Base-by-base conservation (phyloP, 2,797 vertebrate genomes). In the Delichon dasypus region DNA sequence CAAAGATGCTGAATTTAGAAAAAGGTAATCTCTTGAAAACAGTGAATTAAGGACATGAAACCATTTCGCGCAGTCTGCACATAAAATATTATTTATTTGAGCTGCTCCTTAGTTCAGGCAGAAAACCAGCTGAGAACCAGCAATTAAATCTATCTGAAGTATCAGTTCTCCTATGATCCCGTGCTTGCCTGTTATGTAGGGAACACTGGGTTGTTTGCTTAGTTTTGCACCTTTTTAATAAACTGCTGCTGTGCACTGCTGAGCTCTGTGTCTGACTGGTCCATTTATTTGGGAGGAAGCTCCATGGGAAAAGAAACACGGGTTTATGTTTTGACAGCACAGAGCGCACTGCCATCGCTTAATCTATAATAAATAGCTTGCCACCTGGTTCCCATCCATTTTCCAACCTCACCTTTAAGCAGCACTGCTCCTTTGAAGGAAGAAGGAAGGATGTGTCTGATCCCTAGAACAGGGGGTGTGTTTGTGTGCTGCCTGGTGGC, bases 111-210 rank as follows among this genome's bases (percentile, higher is more conserved):
- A 96, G 86, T 87, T 97, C 83, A 83, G 94, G 95, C 67, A 96
- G 92, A 90, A 94, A 96, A 94, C 93, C 93, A 96, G 88, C 91
- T 91, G 92, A 96, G 93, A 97, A 92, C 32, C 66, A 92, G 94
- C 97, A 97, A 97, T 97, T 97, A 97, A 96, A 96, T 79, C 78
- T 78, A 96, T 67, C 85, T 96, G 90, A 97, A 91, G 40, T 84
- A 92, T 82, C 78, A 96, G 95, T 94, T 96, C 85, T 93, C 96
- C 94, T 88, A 34, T 90, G 95, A 95, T 79, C 87, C 85, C 17
- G 68, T 76, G 87, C 93, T 96, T 96, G 90, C 88, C 95, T 96
- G 88, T 93, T 72, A 32, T 26, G 48, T 19, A 47, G 83, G 88
- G 85, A 88, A 67, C 8, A 77, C 85, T 93, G 88, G 54, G 73